Conservation (phyloP, 2,113 vertebrate genomes). For the Silurus glanis region DNA sequence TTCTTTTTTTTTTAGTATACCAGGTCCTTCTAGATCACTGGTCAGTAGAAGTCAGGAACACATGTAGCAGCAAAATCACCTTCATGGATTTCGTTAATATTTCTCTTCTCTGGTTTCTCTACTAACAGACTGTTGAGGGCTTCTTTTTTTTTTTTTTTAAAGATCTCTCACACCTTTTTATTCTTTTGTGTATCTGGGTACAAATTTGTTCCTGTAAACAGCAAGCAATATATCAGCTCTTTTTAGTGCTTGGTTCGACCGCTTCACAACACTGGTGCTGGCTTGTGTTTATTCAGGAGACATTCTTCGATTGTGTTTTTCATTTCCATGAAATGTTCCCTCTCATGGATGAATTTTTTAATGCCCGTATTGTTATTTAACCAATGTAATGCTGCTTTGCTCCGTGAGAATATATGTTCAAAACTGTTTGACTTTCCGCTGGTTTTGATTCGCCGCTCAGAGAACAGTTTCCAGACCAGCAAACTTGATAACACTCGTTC, state of each 20-base stretch:
- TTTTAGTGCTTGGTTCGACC: slow-evolving; percentile 15
- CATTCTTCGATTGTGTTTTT: slow-evolving; percentile 5
- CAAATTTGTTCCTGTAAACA: background rate
- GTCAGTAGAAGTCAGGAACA: slow-evolving; percentile 2
- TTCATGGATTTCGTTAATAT: background rate
- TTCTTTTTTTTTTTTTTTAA: slow-evolving; percentile 26
- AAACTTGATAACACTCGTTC: background rate
- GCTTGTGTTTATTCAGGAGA: slow-evolving; percentile 17
- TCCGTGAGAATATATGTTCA: background rate
- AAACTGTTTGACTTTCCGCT: slow-evolving; percentile 18
- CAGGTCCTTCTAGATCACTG: background rate
- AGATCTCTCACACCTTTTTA: slow-evolving; percentile 14
- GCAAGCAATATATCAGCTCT: slow-evolving; percentile 23
- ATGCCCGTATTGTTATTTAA: slow-evolving; percentile 8
- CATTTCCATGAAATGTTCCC: background rate
- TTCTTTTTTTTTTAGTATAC: background rate
- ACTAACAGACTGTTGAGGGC: slow-evolving; percentile 24
- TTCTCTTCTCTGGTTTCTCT: background rate
- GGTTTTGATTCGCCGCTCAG: background rate
- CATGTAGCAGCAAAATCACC: slow-evolving; percentile 6
- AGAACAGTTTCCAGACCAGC: slow-evolving; percentile 1
- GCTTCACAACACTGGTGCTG: slow-evolving; percentile 43
- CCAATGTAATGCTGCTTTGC: slow-evolving; percentile 26
- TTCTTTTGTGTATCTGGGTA: slow-evolving; percentile 2
- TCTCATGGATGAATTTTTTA: slow-evolving; percentile 23